Evolutionary conservation across 2,888 invertebrate species (phyloP), one percentile per base, ranked within the genome.

Genomic region (Agonopterix arenella): DNA sequence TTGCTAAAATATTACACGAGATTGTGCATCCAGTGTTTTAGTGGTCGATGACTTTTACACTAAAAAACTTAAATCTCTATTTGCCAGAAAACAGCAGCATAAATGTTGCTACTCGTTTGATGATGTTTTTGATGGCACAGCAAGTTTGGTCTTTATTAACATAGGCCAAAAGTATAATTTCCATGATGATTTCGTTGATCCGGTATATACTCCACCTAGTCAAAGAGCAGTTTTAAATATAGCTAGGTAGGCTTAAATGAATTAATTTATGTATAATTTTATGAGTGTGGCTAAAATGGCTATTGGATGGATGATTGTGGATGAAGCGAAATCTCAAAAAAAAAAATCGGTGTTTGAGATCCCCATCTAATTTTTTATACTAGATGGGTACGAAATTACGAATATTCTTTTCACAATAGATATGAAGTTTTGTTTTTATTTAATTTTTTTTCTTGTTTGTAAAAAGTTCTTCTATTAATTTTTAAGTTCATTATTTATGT

Each of bases 401-500:
- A n/a, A 28, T 45, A 45, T 45, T 16, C 51, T 58, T 51, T 62
- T 60, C 56, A 60, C 54, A 52, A 44, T 48, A 50, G 53, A 55
- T 46, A 53, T 57, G 59, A 57, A 61, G 57, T 66, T 66, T 66
- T 66, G 62, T 62, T 68, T 62, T 67, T 66, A 61, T 66, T 11
- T 11, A 11, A 69, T 58, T 54, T 56, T 60, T 57, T 60, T 67
- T 75, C 70, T 70, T 73, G 75, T 78, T 80, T 86, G 85, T 85
- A 84, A 78, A 86, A 85, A 85, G 73, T 74, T 76, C 70, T 76
- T 43, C 71, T 69, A 70, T 59, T 67, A 66, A 62, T 65, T 67
- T 67, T 77, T 84, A 80, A 74, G 80, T 76, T 78, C 68, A 73
- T 72, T 84, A 85, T 86, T 86, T 86, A 88, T 83, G 69, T 80